Evolutionary conservation across 2,113 vertebrate genomes (phyloP), one percentile per base, ranked within the genome.

Genomic region (Litocranius walleri): DNA sequence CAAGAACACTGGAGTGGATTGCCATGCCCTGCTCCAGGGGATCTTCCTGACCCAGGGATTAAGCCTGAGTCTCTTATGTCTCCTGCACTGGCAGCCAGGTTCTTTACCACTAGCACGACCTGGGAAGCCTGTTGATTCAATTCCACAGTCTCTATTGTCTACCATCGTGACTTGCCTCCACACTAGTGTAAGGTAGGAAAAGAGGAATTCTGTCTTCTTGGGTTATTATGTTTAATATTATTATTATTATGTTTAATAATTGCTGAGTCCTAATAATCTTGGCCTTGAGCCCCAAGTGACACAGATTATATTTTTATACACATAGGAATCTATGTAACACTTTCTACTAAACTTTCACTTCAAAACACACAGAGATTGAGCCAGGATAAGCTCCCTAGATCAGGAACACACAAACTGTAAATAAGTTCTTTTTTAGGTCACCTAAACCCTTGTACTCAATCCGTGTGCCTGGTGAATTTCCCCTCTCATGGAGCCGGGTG

Each of bases 401-500:
- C 43, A 48, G 4, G 54, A 9, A 61, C 15, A 82, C 2, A 33
- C 7, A 89, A 19, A 25, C 16, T 33, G 87, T 14, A 6, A 77
- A 25, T 12, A 74, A 57, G 4, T n/a, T 84, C 40, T 62, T 33
- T 45, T 67, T 94, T 50, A 45, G 48, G 59, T 86, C 17, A 61
- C 3, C 10, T 16, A 94, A 50, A 57, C 13, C 3, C 19, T 25
- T 67, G 25, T 33, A 78, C 1, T 52, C 30, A 11, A 11, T 7
- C 3, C 4, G 11, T 21, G 7, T n/a, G 29, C 30, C 7, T 56
- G 12, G 17, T 52, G 80, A 82, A 50, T 48, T 87, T 93, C 16
- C 12, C 36, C 4, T 50, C 9, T 81, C 2, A 0, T 50, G 16
- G 19, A 59, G 2, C 1, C 48, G 8, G 0, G 17, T n/a, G 15